Evolutionary conservation across 1,140 invertebrate species (phyloP), one percentile per base, ranked within the genome.

Genomic region (Drosophila parabipectinata): DNA sequence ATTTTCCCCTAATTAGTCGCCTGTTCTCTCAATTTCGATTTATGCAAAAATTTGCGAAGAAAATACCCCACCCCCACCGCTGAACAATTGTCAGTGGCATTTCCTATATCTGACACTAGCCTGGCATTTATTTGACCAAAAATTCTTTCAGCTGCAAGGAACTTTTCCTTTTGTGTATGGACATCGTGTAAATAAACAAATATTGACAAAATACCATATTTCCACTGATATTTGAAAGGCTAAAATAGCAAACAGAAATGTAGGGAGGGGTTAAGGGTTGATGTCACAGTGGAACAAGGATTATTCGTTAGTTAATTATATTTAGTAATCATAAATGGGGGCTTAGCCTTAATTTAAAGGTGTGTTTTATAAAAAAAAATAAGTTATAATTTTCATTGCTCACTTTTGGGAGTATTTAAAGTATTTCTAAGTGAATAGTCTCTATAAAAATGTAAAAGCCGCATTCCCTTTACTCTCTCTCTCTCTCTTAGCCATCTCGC

Each of bases 181-280:
- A 14, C 69, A 30, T 55, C 63, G 39, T 71, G 67, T 71, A 71
- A 71, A 71, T 71, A 71, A 71, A 71, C 67, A 71, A 50, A 18
- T 50, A 57, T 71, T 71, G 67, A 71, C 64, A 69, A 52, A 69
- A 50, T 56, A 68, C 44, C 66, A 57, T 50, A 69, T 69, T 69
- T 68, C 26, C 26, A n/a, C 50, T 7, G 21, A 48, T 69, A 71
- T 69, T 71, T 57, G 63, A 52, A 39, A 48, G 56, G 67, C 52
- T 39, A 57, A 69, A 69, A 57, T 48, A 26, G 52, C 63, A 57
- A 39, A 18, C 39, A 30, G 4, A 21, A 10, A 14, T 41, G 64
- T 32, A 14, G 21, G 18, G 50, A 41, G 63, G 41, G 14, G 26
- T 14, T 24, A 39, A 47, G 48, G 59, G 62, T 41, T 26, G 24